Base-by-base conservation (phyloP, 64 coral and sea anemone species). In the Porites lutea region DNA sequence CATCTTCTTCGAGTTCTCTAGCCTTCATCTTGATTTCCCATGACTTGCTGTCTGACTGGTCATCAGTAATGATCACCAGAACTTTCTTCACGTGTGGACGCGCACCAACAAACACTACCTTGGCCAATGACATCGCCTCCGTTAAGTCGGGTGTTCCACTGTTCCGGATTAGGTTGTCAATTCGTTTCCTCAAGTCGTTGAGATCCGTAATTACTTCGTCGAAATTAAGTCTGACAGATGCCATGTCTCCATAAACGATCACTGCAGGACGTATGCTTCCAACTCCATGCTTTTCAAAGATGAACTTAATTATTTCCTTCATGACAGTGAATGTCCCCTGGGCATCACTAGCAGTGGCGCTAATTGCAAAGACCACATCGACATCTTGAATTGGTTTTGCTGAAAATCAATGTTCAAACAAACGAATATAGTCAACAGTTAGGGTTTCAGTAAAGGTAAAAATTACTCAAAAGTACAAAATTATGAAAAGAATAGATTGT, bases 331-430 rank as follows among this genome's bases (percentile, higher is more conserved):
- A 95, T 1, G 81, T 92, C 74, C 90, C 79, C 13, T 79, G 74
- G 21, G 90, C 59, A 53, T 75, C 89, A 13, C 75, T n/a, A 50
- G 86, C 77, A 8, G 96, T 95, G 12, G 90, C 87, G 74, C 90
- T 92, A 51, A 98, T 52, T 2, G 93, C 96, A 71, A 98, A 98
- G 18, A 92, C 72, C 2, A 95, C 65, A 51, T 98, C 96, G 9
- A 95, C 79, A 48, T 88, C 87, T 91, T 47, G 89, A 43, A 61
- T n/a, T 27, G 43, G 77, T 75, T 91, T 84, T 58, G 55, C 89
- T 91, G 63, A 59, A 62, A 63, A 79, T 37, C 27, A 37, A 37
- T 37, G 27, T 66, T 22, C 13, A 63, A 46, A 65, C 51, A 48
- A 51, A 64, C 65, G 52, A 58, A 60, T 11, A 8, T 12, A 59